Conservation (phyloP, 2,113 vertebrate genomes). For the Cricetomys ansorgei region DNA sequence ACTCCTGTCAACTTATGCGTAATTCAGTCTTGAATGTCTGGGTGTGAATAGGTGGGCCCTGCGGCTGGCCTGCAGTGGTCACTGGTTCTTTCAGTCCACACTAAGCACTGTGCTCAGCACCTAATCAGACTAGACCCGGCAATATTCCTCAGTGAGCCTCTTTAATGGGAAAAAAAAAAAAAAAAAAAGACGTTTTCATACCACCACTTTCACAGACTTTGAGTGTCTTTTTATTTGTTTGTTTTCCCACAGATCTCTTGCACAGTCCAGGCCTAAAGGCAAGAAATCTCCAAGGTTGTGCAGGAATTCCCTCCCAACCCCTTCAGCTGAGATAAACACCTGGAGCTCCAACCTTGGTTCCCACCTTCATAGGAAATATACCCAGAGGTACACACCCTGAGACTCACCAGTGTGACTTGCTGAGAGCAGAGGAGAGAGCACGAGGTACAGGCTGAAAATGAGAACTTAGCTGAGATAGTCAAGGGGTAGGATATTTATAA, state of each 20-base stretch:
- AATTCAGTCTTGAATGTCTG: background rate
- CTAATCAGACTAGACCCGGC: background rate
- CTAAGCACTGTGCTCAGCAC: background rate
- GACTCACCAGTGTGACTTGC: background rate
- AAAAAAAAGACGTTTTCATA: background rate
- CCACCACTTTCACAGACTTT: background rate
- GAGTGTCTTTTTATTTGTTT: background rate
- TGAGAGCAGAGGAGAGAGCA: background rate
- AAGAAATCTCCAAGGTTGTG: background rate
- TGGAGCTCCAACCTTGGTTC: background rate
- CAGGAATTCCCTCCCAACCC: background rate
- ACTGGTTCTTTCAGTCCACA: background rate
- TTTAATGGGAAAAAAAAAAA: background rate
- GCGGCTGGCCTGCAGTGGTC: background rate
- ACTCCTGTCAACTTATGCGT: background rate
- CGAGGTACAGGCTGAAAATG: background rate
- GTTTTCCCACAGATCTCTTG: background rate
- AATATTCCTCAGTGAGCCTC: background rate
- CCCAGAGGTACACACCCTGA: background rate
- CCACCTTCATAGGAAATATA: background rate
- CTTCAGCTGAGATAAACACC: background rate
- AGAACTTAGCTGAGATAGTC: background rate
- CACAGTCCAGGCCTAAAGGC: background rate
- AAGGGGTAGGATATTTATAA: background rate
- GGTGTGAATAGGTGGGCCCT: background rate